These are phyloP conservation scores for Sphaeridia pumilis DNA, from an alignment of 2,888 invertebrate species.

Conservation along the genomic window DNA sequence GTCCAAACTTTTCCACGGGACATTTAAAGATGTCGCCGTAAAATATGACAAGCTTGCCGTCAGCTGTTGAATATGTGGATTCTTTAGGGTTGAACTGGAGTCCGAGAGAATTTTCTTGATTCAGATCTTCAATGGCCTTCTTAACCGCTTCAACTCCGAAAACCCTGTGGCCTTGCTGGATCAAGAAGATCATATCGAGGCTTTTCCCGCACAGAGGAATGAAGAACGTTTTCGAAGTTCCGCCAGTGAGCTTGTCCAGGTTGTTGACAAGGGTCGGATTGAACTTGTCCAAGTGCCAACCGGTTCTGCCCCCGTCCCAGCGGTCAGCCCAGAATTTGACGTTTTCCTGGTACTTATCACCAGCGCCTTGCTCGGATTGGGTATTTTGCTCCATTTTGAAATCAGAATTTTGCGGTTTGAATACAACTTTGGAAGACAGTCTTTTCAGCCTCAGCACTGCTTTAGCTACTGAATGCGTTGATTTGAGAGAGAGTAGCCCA, in stretches of 20 bases:
- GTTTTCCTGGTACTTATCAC: constrained; percentile 14
- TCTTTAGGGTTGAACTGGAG: constrained; percentile 11
- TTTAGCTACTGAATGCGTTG: too few species aligned
- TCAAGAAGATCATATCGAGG: constrained; percentile 19
- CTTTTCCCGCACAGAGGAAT: constrained; percentile 28
- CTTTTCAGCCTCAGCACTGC: too few species aligned
- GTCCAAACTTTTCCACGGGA: constrained; percentile 22
- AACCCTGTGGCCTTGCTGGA: constrained; percentile 16
- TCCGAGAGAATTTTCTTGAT: constrained; percentile 13
- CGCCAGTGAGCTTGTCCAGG: constrained; percentile 7
- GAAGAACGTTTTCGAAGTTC: constrained; percentile 16
- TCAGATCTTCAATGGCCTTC: constrained; percentile 19
- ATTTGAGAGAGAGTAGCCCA: too few species aligned
- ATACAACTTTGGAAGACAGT: too few species aligned
- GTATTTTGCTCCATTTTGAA: too few species aligned
- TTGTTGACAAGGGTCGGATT: constrained; percentile 20
- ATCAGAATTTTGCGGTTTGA: too few species aligned
- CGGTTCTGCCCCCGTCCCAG: constrained; percentile 24
- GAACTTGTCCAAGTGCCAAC: constrained; percentile 24
- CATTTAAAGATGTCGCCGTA: constrained; percentile 24
- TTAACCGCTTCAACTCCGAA: constrained; percentile 23
- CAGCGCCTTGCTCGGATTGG: too few species aligned
- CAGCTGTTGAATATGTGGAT: constrained; percentile 10
- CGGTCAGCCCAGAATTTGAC: constrained; percentile 26
- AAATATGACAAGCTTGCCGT: constrained; percentile 20